A percentile compares a stretch with the other conserved stretches of the same genome.
These are phyloP conservation scores for Aleiodes testaceus DNA, from an alignment of 2,888 invertebrate genomes.

Conservation along the genomic window DNA sequence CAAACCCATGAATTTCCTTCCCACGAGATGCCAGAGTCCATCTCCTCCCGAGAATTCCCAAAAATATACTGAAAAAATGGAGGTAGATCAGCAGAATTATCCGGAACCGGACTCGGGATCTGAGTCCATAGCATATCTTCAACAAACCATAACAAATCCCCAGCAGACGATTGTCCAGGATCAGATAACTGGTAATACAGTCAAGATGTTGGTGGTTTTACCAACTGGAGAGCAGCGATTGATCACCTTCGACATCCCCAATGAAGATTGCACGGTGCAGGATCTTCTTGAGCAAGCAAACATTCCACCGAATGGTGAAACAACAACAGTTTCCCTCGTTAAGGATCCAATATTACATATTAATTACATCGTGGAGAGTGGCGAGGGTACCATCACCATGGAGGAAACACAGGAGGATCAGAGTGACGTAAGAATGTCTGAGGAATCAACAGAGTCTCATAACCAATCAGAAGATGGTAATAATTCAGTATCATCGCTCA, in stretches of 20 bases:
- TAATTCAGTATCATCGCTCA: constrained; percentile 56
- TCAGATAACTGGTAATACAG: constrained; percentile 75
- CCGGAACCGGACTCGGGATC: constrained; percentile 47
- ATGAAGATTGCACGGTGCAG: constrained; percentile 87
- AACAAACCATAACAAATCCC: constrained; percentile 67
- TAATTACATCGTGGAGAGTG: constrained; percentile 86
- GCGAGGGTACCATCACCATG: constrained; percentile 60
- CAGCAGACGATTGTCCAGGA: constrained; percentile 64
- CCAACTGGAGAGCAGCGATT: constrained; percentile 86
- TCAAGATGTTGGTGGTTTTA: constrained; percentile 86
- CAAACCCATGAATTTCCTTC: constrained; percentile 23
- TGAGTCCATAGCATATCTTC: constrained; percentile 63
- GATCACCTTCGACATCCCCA: constrained; percentile 87
- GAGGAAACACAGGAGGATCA: constrained; percentile 44
- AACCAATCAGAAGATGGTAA: constrained; percentile 61
- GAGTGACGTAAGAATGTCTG: neutral
- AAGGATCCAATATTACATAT: constrained; percentile 84
- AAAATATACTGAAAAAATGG: constrained; percentile 44
- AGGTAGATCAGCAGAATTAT: constrained; percentile 48
- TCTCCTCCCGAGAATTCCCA: constrained; percentile 16
- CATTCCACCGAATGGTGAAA: constrained; percentile 81
- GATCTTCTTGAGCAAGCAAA: constrained; percentile 87
- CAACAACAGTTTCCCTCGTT: constrained; percentile 83
- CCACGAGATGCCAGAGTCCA: constrained; percentile 27
- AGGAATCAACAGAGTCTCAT: neutral